Evolutionary conservation across 2,113 vertebrate genomes (phyloP), one percentile per base, ranked within the genome.

Genomic region (Scomber scombrus): DNA sequence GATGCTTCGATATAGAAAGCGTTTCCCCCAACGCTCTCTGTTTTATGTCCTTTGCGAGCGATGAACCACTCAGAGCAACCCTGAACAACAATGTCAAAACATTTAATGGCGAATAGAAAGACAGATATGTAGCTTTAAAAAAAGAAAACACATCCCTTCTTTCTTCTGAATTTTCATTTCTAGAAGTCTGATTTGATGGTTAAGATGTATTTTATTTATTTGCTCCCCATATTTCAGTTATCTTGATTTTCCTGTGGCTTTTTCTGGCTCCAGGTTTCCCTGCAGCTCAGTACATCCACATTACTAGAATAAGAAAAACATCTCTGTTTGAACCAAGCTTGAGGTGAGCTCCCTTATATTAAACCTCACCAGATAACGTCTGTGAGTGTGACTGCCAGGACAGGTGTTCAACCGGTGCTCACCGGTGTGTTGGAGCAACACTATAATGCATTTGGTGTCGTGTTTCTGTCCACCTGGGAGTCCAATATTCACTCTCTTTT

Each of bases 71-170:
- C 43, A 77, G 21, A 70, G 10, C 0, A 16, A 70, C 69, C 13
- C 52, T 61, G 21, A 74, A 40, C 21, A 67, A 5, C 5, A 58
- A 49, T 63, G 57, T 49, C 74, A 76, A 68, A 79, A 70, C 54
- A 71, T 71, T 3, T 56, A 23, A 61, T 43, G 49, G 45, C 3
- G 2, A 52, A 43, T 26, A 50, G 60, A 77, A 71, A 51, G 2
- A 61, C 23, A 11, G 45, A 43, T 54, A 47, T 65, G 46, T 26
- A 26, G 23, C 23, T 26, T 26, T 26, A 26, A 26, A 26, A 26
- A 26, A 26, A 26, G 23, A 26, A 26, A 26, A 26, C 3, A 26
- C 23, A 26, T 26, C 23, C 23, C 3, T 26, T 26, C 23, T 26
- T 26, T 26, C 23, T 26, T 26, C 23, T 26, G 23, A 26, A 26